phyloP scores from a whole-genome alignment of 64 coral and sea anemone genomes.

The Hydrozoanthus tunicans region DNA sequence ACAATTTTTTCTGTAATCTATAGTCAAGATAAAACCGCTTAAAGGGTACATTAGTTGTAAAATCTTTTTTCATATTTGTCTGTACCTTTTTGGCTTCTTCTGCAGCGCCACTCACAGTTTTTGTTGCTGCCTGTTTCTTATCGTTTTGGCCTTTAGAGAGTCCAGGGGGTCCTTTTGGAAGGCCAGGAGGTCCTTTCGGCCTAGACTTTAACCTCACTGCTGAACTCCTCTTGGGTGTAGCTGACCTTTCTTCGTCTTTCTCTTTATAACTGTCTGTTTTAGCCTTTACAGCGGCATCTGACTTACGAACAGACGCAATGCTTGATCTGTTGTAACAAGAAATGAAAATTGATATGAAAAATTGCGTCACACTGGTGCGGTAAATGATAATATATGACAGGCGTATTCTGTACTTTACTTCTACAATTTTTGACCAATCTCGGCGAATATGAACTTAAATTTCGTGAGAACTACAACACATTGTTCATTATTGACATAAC shows the following conservation, averaged over 20 bases:
- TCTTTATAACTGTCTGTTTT: conserved; percentile 64
- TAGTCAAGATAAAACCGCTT: no score
- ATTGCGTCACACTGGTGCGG: no score
- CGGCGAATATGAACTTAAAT: no score
- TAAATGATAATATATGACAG: no score
- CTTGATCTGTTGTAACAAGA: conserved; percentile 63
- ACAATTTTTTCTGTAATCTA: no score
- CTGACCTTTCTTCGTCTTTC: conserved; percentile 46
- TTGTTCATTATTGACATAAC: no score
- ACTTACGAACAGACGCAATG: conserved; percentile 82
- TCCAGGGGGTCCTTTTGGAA: conserved; percentile 7
- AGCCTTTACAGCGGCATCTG: conserved; percentile 73
- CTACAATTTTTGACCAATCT: no score
- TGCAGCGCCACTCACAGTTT: background rate
- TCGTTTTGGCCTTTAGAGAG: background rate
- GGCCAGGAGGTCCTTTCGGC: conserved; percentile 28
- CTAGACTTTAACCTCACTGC: conserved; percentile 26
- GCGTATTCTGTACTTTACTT: no score
- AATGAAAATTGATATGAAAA: background rate
- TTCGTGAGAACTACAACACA: no score
- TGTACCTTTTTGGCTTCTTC: conserved; percentile 21
- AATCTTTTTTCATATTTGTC: background rate
- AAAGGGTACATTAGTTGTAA: no score
- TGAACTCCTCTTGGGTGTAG: background rate
- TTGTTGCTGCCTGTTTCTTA: background rate